Conservation (phyloP, 2,888 invertebrate species). For the Theodoxus fluviatilis region DNA sequence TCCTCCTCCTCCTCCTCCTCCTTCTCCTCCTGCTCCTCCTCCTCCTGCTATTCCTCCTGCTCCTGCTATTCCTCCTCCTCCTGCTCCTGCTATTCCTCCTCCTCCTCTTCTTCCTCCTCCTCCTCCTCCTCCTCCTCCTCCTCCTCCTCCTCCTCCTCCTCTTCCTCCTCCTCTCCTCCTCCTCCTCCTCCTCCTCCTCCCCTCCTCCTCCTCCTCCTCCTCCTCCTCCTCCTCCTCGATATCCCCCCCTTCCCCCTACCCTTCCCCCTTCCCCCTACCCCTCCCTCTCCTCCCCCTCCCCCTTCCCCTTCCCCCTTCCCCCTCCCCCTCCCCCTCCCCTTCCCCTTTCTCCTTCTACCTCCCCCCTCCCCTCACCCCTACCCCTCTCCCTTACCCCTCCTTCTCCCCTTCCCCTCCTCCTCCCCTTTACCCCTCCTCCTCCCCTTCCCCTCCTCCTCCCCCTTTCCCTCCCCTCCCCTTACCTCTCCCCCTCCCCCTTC, state of each 20-base stretch:
- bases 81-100: not conserved
- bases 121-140: too few relatives aligned
- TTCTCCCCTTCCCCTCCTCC: not conserved
- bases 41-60: not conserved
- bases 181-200: not conserved
- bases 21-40: not conserved
- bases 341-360: not conserved
- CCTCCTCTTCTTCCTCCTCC: not conserved
- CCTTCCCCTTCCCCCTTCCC: not conserved
- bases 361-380: not conserved
- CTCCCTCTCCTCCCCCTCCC: not conserved
- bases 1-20: not conserved
- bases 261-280: not conserved
- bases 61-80: not conserved
- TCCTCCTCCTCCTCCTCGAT: not conserved
- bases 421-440: too few relatives aligned
- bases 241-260: conserved; percentile 15
- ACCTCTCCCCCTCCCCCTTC: too few relatives aligned
- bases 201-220: not conserved
- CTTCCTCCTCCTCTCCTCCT: not conserved
- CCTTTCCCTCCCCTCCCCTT: not conserved
- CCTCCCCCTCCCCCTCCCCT: not conserved
- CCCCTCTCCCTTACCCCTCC: not conserved
- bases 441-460: too few relatives aligned
- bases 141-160: not conserved